A percentile compares a stretch with the other conserved stretches of the same genome.
Evolutionary conservation across 2,888 invertebrate genomes (phyloP).

Genomic region (Pyrrhosoma nymphula): DNA sequence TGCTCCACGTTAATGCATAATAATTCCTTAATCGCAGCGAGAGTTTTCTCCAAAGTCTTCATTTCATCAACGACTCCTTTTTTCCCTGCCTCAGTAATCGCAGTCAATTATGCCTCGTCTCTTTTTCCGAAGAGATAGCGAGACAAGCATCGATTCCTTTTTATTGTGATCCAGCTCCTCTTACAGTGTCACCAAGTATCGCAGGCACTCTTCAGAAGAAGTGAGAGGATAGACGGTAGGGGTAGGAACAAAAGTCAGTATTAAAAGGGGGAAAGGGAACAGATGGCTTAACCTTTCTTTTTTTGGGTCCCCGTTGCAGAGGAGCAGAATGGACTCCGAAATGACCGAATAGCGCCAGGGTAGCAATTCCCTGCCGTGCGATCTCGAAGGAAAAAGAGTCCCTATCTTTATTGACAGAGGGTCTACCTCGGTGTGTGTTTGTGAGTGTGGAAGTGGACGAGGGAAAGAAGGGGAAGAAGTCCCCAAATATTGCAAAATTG

Average conservation of each 20-base stretch:
- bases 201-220: background rate
- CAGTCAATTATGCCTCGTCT: too few relatives aligned
- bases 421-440: background rate
- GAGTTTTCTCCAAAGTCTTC: too few relatives aligned
- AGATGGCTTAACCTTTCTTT: conserved; percentile 48
- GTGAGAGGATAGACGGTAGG: background rate
- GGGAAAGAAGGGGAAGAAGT: background rate
- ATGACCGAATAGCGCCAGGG: conserved; percentile 26
- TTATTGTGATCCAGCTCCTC: background rate
- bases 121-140: too few relatives aligned
- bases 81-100: too few relatives aligned
- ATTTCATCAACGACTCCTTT: too few relatives aligned
- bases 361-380: conserved; percentile 15
- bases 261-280: background rate
- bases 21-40: too few relatives aligned
- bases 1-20: too few relatives aligned
- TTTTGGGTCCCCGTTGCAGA: background rate
- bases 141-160: background rate
- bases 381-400: conserved; percentile 35
- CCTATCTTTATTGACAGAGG: conserved; percentile 58
- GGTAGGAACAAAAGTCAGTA: background rate
- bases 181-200: background rate
- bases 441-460: background rate
- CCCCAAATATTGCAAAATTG: conserved; percentile 38
- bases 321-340: conserved; percentile 44